A percentile compares a stretch with the other conserved stretches of the same genome.
These are phyloP conservation scores for Dryococelus australis DNA, from an alignment of 2,888 invertebrate genomes.

Conservation along the genomic window DNA sequence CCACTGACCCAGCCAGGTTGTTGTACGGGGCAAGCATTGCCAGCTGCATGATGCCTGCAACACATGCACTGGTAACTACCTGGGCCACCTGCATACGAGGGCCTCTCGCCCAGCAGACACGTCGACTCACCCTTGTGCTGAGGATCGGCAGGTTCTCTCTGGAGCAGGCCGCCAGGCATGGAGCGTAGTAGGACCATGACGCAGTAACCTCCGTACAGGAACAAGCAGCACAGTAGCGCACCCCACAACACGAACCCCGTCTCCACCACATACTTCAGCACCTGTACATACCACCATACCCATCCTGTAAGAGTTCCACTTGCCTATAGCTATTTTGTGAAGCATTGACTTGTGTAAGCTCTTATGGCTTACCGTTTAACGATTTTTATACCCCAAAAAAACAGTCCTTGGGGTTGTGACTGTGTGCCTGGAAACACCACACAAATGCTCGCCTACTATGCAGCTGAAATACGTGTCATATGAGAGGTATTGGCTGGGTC, in stretches of 20 bases:
- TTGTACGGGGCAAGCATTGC: constrained; percentile 64
- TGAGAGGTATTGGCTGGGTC: too few relatives aligned
- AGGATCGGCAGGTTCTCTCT: constrained; percentile 56
- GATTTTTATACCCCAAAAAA: too few relatives aligned
- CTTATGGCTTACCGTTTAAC: too few relatives aligned
- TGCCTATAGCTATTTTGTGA: too few relatives aligned
- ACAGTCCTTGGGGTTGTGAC: too few relatives aligned
- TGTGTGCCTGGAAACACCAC: too few relatives aligned
- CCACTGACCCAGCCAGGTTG: constrained; percentile 62
- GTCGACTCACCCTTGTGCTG: constrained; percentile 58
- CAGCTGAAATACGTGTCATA: too few relatives aligned
- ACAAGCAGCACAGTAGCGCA: constrained; percentile 62
- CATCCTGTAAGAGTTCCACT: background rate
- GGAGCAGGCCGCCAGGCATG: constrained; percentile 58
- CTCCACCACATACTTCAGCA: constrained; percentile 61
- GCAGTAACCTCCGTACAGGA: constrained; percentile 63
- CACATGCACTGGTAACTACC: background rate
- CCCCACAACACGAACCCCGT: constrained; percentile 65
- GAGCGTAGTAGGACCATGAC: constrained; percentile 59
- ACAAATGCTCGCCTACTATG: too few relatives aligned
- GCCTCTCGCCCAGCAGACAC: background rate
- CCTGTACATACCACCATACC: constrained; percentile 49
- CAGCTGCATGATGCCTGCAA: constrained; percentile 61
- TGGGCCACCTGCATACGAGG: background rate
- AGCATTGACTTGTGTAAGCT: too few relatives aligned